Evolutionary conservation across 2,113 vertebrate genomes (phyloP).

Genomic region (Chionodraco myersi): DNA sequence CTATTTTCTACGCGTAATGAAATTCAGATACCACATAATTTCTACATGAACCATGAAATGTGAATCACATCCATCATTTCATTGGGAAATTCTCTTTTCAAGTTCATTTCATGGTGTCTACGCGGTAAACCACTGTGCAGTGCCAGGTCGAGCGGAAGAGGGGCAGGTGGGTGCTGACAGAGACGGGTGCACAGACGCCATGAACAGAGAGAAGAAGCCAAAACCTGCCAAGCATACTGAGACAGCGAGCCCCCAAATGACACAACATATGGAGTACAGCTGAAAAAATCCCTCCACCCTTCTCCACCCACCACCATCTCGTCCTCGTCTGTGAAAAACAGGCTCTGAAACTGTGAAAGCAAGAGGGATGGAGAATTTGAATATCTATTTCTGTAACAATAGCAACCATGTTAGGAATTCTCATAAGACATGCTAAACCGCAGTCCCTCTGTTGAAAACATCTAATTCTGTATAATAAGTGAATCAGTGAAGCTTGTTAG

Average conservation of each 20-base stretch:
- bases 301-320: slow-evolving; percentile 47
- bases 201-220: slow-evolving; percentile 62
- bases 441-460: slow-evolving; percentile 49
- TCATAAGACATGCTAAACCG: slow-evolving; percentile 61
- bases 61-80: background rate
- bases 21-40: background rate
- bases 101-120: slow-evolving; percentile 12
- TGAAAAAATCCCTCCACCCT: slow-evolving; percentile 51
- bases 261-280: slow-evolving; percentile 76
- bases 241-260: slow-evolving; percentile 69
- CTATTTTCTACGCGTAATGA: no score
- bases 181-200: slow-evolving; percentile 61
- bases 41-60: background rate
- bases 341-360: slow-evolving; percentile 44
- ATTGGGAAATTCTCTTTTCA: slow-evolving; percentile 18
- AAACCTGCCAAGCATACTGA: slow-evolving; percentile 69
- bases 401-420: slow-evolving; percentile 52
- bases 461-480: slow-evolving; percentile 56
- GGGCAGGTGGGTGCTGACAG: slow-evolving; percentile 74
- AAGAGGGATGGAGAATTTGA: slow-evolving; percentile 49
- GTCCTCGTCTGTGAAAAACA: slow-evolving; percentile 56
- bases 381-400: slow-evolving; percentile 66
- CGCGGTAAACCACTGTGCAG: slow-evolving; percentile 11
- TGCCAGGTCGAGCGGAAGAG: slow-evolving; percentile 57
- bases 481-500: slow-evolving; percentile 63